Evolutionary conservation across 2,113 vertebrate genomes (phyloP), one percentile per base, ranked within the genome.

Genomic region (Pristiophorus japonicus): DNA sequence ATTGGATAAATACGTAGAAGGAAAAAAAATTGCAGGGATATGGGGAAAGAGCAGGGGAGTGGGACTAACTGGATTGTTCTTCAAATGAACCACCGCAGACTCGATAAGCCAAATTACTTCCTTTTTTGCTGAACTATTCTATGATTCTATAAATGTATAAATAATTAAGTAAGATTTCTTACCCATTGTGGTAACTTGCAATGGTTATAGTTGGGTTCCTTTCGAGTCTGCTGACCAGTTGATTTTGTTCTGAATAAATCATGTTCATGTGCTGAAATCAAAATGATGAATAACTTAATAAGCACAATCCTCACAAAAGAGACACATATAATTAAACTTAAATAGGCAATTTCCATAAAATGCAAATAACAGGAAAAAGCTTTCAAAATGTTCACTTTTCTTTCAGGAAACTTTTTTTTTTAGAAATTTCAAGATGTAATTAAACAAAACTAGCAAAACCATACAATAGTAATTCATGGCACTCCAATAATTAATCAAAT

Each of bases 141-240:
- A 51, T 51, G 51, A 51, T 51, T 51, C 51, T 51, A 51, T 47
- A 22, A 67, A 45, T 94, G 42, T 24, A 27, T 16, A 16, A 42
- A 16, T 47, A 70, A 70, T 73, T 47, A 73, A 73, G 51, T 70
- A 94, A 90, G 27, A 34, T 65, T 92, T 66, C 51, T 70, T 73
- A 94, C 93, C 65, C 66, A 70, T 67, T 51, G 66, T 70, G 38
- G 22, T 94, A 70, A 67, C 45, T 70, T 93, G 91, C 24, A 90
- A 59, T 90, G 45, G 45, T 93, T 67, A 8, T 20, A 5, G 10
- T 45, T 51, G 45, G 6, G 47, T 94, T 47, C 93, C 30, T 51
- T 18, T 92, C 38, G 88, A 63, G 88, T 38, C 18, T 62, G 14
- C 11, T 73, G 42, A 30, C 42, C 14, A 94, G 42, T 30, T 94